Base-by-base conservation (phyloP, 1,140 invertebrate genomes). In the Cyclargus thomasi region DNA sequence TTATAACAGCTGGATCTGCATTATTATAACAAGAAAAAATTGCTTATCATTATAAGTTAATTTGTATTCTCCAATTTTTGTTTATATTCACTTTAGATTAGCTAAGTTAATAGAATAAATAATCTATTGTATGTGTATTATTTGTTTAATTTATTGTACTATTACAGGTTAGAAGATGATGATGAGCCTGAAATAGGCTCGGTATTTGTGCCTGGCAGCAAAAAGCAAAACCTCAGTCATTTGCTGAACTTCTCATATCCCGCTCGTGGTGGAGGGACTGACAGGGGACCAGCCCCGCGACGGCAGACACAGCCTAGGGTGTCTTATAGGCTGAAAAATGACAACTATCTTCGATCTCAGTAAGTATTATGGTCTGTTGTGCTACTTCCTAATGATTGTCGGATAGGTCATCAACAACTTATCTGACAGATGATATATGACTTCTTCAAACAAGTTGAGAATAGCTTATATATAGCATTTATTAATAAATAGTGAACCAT, bases 321-420 rank as follows among this genome's bases (percentile, higher is more conserved):
- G 86, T 79, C 91, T 35, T 93, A 94, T 75, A 95, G 95, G 80
- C 97, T 97, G 86, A 97, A 96, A 88, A 96, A 84, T 79, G 85
- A 99, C 85, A 95, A 97, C 77, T 99, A 97, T 87, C 90, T 99
- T 39, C 97, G 98, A 91, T 97, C 97, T 39, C 98, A 98, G 97
- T 98, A 92, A 92, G 87, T 80, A 18, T 22, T 65, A 55, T 65
- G 10, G 29, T 71, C 23, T 47, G n/a, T n/a, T n/a, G n/a, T n/a
- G n/a, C n/a, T n/a, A n/a, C n/a, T n/a, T n/a, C n/a, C n/a, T n/a
- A n/a, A n/a, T n/a, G n/a, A n/a, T n/a, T n/a, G n/a, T n/a, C n/a
- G n/a, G n/a, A n/a, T n/a, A n/a, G n/a, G n/a, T n/a, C n/a, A n/a
- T n/a, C n/a, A n/a, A n/a, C n/a, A n/a, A n/a, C n/a, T n/a, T n/a